Conservation (phyloP, 2,113 vertebrate species). For the Prolemur simus region DNA sequence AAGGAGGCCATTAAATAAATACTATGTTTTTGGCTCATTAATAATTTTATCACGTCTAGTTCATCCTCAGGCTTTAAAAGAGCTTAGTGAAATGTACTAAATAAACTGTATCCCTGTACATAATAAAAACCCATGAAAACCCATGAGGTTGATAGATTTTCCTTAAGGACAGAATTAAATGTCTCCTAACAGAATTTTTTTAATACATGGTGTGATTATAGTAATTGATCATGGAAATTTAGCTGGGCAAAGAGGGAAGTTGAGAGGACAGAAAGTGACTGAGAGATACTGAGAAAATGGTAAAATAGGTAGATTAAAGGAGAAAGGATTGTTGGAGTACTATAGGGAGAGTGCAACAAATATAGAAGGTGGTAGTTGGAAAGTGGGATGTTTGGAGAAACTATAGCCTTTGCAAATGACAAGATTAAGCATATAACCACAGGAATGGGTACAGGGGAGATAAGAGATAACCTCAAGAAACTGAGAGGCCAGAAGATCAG, state of each 20-base stretch:
- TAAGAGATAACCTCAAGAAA: not conserved
- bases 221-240: slow-evolving; percentile 29
- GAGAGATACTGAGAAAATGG: not conserved
- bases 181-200: not conserved
- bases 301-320: not conserved
- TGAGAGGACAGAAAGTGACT: not conserved
- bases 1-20: slow-evolving; percentile 41
- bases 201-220: not conserved
- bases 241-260: not conserved
- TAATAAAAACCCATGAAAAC: slow-evolving; percentile 7
- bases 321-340: not conserved
- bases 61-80: slow-evolving; percentile 45
- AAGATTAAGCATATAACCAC: not conserved
- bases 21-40: not conserved
- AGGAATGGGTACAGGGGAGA: not conserved
- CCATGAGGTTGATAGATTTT: not conserved
- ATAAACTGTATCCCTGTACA: not conserved
- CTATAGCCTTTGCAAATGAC: not conserved
- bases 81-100: slow-evolving; percentile 41
- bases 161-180: slow-evolving; percentile 28
- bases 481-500: not conserved
- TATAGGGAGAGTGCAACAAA: not conserved
- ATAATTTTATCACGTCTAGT: slow-evolving; percentile 41
- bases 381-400: not conserved
- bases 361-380: not conserved